Percentiles rank a stretch among this genome's conserved stretches.
phyloP scores from a whole-genome alignment of 2,797 vertebrate species.

The Sebastes variabilis region DNA sequence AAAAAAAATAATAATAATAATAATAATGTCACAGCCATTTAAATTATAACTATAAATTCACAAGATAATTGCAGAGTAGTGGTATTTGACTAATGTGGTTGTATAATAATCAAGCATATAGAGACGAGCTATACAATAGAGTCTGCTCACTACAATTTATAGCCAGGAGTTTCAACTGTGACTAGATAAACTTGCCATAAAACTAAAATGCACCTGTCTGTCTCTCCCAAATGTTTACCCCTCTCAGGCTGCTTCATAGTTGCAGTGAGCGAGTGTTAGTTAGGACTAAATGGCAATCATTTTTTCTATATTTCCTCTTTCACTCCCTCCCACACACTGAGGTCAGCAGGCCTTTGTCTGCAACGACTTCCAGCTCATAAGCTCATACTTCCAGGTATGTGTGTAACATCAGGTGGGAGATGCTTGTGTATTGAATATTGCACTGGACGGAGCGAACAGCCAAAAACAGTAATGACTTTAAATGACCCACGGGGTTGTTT shows the following conservation, averaged over 20 bases:
- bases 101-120: neutral
- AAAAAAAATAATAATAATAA: neutral
- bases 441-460: neutral
- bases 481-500: neutral
- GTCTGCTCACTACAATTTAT: neutral
- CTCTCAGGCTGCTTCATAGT: neutral
- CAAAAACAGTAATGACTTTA: neutral
- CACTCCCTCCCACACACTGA: constrained; percentile 26
- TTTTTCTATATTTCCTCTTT: constrained; percentile 19
- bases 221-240: neutral
- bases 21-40: neutral
- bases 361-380: constrained; percentile 10
- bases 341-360: constrained; percentile 38
- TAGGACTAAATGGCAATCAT: constrained; percentile 18
- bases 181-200: neutral
- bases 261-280: constrained; percentile 1
- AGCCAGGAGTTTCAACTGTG: neutral
- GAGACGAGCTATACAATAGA: neutral
- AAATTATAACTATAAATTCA: neutral
- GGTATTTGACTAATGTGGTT: neutral
- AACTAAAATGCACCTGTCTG: neutral
- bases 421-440: neutral
- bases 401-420: neutral
- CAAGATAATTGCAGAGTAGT: neutral
- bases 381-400: neutral